Base-by-base conservation (phyloP, 2,888 invertebrate genomes). In the Emmelina monodactyla region DNA sequence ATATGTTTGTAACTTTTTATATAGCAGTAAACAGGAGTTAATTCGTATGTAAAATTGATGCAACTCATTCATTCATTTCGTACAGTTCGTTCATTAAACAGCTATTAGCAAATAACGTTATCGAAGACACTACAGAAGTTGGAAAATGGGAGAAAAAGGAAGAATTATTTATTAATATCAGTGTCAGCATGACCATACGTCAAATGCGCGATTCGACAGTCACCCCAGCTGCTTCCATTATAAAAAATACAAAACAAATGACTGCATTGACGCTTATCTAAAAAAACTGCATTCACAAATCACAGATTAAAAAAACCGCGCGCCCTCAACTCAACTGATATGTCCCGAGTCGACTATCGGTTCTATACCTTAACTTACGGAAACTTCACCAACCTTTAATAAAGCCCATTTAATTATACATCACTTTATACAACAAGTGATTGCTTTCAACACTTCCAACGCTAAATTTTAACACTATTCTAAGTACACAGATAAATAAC, bases 341-440 rank as follows among this genome's bases (percentile, higher is more conserved):
- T 76, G 75, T 67, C 68, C 57, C 53, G 49, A 51, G 11, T 25
- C 25, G 25, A 4, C 19, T 19, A n/a, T 58, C 53, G 54, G 49
- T 52, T 48, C 16, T 33, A 16, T 42, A 55, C 50, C 49, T 57
- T 67, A 65, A 53, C 56, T 57, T 56, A 53, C 50, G 73, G 75
- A 78, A 76, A 68, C 70, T 70, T 76, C 75, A 76, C 76, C 72
- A 75, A 75, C 73, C 73, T 66, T 72, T 62, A 62, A n/a, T n/a
- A n/a, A n/a, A n/a, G n/a, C n/a, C n/a, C n/a, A n/a, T n/a, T n/a
- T n/a, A n/a, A n/a, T n/a, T n/a, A n/a, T n/a, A n/a, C n/a, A n/a
- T n/a, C n/a, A n/a, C n/a, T n/a, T n/a, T n/a, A n/a, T n/a, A n/a
- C n/a, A n/a, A n/a, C n/a, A n/a, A n/a, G n/a, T n/a, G n/a, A n/a